Conservation (phyloP, 2,113 vertebrate species). For the Chionis minor region DNA sequence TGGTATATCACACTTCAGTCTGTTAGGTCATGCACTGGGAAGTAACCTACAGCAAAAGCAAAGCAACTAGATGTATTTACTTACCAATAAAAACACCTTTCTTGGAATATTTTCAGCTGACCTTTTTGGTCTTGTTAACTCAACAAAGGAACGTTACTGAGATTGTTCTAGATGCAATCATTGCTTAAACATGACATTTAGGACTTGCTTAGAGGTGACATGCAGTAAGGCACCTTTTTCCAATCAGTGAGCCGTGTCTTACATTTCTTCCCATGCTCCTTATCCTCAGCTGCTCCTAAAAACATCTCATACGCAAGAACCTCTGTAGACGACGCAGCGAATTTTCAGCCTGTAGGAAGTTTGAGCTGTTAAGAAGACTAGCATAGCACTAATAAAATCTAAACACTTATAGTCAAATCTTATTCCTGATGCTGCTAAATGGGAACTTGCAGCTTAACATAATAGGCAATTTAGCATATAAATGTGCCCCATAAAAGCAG, state of each 20-base stretch:
- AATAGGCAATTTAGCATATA: constrained; percentile 81
- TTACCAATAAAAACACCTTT: not conserved
- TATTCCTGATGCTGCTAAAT: constrained; percentile 77
- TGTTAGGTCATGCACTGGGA: not conserved
- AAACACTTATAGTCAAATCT: constrained; percentile 75
- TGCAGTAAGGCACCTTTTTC: constrained; percentile 19
- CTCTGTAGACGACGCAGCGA: constrained; percentile 12
- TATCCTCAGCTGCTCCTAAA: not conserved
- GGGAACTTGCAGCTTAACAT: constrained; percentile 73
- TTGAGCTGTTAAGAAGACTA: constrained; percentile 60
- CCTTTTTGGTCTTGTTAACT: constrained; percentile 52
- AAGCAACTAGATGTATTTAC: not conserved
- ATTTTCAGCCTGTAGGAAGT: constrained; percentile 61
- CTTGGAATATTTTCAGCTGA: constrained; percentile 17
- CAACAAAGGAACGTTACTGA: not conserved
- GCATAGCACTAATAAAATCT: constrained; percentile 75
- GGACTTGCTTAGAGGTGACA: constrained; percentile 38
- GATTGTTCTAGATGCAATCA: constrained; percentile 37
- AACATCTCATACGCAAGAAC: not conserved
- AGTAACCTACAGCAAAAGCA: not conserved
- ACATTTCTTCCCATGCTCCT: not conserved
- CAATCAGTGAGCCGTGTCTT: not conserved
- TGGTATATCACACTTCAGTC: not conserved
- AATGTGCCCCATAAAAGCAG: constrained; percentile 77
- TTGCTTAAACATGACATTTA: constrained; percentile 62